Base-by-base conservation (phyloP, 2,113 vertebrate genomes). In the Tupaia chinensis region DNA sequence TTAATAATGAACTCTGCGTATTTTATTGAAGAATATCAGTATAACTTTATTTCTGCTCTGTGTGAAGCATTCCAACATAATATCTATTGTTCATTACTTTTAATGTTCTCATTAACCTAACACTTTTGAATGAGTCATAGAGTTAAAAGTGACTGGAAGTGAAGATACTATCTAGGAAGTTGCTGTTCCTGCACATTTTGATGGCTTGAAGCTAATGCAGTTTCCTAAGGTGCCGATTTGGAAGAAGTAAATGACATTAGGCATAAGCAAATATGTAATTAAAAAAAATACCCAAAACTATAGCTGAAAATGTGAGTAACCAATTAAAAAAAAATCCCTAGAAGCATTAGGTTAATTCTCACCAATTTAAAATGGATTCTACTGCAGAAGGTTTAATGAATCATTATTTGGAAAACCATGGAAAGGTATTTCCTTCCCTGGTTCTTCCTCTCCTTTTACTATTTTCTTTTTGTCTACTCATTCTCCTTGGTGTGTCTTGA, bases 91-190 rank as follows among this genome's bases (percentile, higher is more conserved):
- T 96, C 88, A 70, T 96, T 95, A 95, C 32, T 97, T 84, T 85
- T 94, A 95, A 96, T 95, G 68, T 95, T 95, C 77, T 93, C 81
- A 93, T 95, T 97, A 96, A 94, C 63, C 58, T 32, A 90, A 69
- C 7, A 58, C 16, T 84, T 95, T 91, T 54, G 68, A 96, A 87
- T 86, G 90, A 95, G 69, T 68, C 80, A 27, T 79, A 60, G 86
- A 22, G 65, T 82, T 89, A 95, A 80, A 78, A 25, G 77, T 82
- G 77, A 85, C 53, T 70, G 68, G 74, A 92, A 87, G 29, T 90
- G 81, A 95, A 91, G 68, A 87, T 82, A 65, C 78, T 81, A 27
- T 93, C 9, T 44, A 81, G 61, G 27, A 97, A 96, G 58, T 58
- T 88, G 88, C 92, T 95, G 58, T 68, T n/a, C 56, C 15, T 93